Evolutionary conservation across 2,113 vertebrate species (phyloP).

Genomic region (Morone saxatilis): DNA sequence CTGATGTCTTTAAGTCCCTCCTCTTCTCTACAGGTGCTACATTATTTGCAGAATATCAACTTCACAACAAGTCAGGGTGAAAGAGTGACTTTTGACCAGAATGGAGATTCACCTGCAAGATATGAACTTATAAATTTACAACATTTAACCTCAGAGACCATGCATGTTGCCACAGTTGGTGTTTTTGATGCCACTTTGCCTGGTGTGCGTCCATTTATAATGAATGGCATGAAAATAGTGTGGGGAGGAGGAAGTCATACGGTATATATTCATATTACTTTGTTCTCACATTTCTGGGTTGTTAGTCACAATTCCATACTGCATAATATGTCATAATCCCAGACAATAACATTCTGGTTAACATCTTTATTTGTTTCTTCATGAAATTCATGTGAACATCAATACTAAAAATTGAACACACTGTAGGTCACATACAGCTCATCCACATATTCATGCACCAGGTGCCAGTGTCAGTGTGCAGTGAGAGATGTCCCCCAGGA

Average conservation of each 20-base stretch:
- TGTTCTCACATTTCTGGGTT: slow-evolving; percentile 45
- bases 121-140: slow-evolving; percentile 63
- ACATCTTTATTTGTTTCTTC: neutral
- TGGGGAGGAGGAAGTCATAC: slow-evolving; percentile 63
- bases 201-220: slow-evolving; percentile 32
- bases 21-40: slow-evolving; percentile 54
- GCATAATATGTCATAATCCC: slow-evolving; percentile 21
- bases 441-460: slow-evolving; percentile 32
- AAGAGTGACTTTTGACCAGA: slow-evolving; percentile 59
- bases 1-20: neutral
- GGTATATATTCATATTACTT: slow-evolving; percentile 44
- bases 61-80: slow-evolving; percentile 59
- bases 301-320: slow-evolving; percentile 44
- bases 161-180: slow-evolving; percentile 42
- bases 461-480: slow-evolving; percentile 71
- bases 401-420: neutral
- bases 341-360: neutral
- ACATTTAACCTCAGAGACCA: slow-evolving; percentile 14
- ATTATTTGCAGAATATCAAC: slow-evolving; percentile 65
- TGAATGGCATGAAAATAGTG: slow-evolving; percentile 53
- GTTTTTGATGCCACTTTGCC: slow-evolving; percentile 50
- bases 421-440: neutral
- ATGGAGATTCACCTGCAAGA: slow-evolving; percentile 60
- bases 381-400: neutral
- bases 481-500: slow-evolving; percentile 61